Percentiles rank a stretch among this genome's conserved stretches.
Conservation (phyloP, 2,113 vertebrate species). For the Cariama cristata region DNA sequence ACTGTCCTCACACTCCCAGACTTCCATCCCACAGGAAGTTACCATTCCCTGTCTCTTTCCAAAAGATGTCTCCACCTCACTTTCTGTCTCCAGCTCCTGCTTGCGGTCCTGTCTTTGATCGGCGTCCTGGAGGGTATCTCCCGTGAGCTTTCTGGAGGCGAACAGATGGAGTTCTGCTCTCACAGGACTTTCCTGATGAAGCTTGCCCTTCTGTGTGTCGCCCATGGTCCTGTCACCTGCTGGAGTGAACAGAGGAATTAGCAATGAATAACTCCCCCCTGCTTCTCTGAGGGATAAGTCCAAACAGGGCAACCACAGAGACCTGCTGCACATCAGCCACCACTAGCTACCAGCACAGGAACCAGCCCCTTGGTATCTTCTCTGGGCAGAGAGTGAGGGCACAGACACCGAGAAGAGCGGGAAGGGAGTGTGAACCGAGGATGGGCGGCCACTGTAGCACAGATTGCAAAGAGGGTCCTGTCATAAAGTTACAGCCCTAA, state of each 20-base stretch:
- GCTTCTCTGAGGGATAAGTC: neutral
- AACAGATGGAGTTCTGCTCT: slow-evolving; percentile 33
- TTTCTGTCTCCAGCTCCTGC: slow-evolving; percentile 19
- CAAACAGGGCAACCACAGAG: neutral
- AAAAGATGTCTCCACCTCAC: neutral
- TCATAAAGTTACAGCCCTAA: neutral
- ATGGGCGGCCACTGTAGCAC: neutral
- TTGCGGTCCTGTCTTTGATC: neutral
- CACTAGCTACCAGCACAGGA: neutral
- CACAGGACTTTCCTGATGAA: slow-evolving; percentile 43
- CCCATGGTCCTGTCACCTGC: slow-evolving; percentile 44
- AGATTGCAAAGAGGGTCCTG: neutral
- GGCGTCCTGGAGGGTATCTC: neutral
- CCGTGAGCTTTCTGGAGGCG: slow-evolving; percentile 23
- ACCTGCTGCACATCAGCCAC: neutral
- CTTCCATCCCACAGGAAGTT: slow-evolving; percentile 36
- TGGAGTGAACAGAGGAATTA: slow-evolving; percentile 19
- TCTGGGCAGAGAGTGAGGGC: neutral
- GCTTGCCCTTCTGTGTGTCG: slow-evolving; percentile 12
- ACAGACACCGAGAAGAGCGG: rapidly evolving
- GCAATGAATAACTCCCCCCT: neutral
- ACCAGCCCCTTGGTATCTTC: neutral
- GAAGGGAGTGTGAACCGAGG: neutral
- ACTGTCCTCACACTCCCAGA: slow-evolving; percentile 45
- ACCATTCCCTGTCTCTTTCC: slow-evolving; percentile 33